Conservation (phyloP, 1,140 invertebrate species). For the Drosophila ercepeae region DNA sequence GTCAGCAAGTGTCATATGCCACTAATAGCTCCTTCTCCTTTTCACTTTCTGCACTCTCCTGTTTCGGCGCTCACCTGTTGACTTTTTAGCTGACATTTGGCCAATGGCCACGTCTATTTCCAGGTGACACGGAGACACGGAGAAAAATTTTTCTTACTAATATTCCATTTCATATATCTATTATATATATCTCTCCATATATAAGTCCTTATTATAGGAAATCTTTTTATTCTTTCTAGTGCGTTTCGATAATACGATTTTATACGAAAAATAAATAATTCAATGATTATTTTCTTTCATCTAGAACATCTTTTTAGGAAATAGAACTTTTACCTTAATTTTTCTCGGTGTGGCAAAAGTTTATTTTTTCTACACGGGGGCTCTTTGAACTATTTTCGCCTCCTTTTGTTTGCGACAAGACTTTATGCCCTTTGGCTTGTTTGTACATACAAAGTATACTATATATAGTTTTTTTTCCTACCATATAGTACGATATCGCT, state of each 20-base stretch:
- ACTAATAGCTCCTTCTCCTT: slow-evolving; percentile 17
- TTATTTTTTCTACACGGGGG: slow-evolving; percentile 3
- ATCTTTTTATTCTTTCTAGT: too few relatives aligned
- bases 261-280: too few relatives aligned
- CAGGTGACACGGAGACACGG: slow-evolving; percentile 5
- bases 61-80: slow-evolving; percentile 38
- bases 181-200: too few relatives aligned
- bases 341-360: slow-evolving; percentile 8
- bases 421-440: slow-evolving; percentile 42
- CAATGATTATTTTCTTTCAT: too few relatives aligned
- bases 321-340: too few relatives aligned
- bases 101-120: slow-evolving; percentile 28
- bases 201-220: too few relatives aligned
- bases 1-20: slow-evolving; percentile 56
- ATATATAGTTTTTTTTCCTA: not conserved
- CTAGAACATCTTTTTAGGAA: too few relatives aligned
- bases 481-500: not conserved
- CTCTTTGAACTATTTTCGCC: not conserved
- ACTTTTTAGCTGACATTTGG: slow-evolving; percentile 38
- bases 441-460: slow-evolving; percentile 6
- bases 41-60: slow-evolving; percentile 5
- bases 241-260: too few relatives aligned
- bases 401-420: slow-evolving; percentile 22
- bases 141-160: not conserved
- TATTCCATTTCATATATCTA: too few relatives aligned